Percentiles rank a stretch among this genome's conserved stretches.
Conservation (phyloP, 1,140 invertebrate genomes). For the Holcopasites calliopsidis region DNA sequence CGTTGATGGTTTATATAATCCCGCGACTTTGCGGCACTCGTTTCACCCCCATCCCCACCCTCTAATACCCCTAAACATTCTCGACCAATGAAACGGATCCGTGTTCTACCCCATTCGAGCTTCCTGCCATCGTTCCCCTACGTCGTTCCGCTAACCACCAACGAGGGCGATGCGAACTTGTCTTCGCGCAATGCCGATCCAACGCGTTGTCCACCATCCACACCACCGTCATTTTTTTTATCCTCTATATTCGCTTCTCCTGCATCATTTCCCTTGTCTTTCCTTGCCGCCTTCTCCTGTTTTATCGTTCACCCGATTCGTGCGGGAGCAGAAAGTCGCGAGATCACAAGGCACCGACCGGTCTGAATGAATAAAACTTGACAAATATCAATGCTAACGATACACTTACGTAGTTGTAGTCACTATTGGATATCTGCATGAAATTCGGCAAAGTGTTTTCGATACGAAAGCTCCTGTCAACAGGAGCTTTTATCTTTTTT, state of each 20-base stretch:
- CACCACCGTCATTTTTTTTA: background rate
- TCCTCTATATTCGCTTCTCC: no score
- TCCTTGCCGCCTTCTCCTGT: no score
- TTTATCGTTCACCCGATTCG: constrained; percentile 1
- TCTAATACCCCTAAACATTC: constrained; percentile 37
- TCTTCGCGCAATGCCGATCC: no score
- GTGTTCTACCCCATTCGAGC: constrained; percentile 45
- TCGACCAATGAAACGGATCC: constrained; percentile 59
- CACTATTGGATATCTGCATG: no score
- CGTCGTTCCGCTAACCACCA: constrained; percentile 20
- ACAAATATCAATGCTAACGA: no score
- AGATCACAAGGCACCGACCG: no score
- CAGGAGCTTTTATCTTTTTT: no score
- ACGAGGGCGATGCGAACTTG: constrained; percentile 29
- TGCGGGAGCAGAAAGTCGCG: background rate
- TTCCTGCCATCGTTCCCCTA: constrained; percentile 23
- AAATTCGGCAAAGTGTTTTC: no score
- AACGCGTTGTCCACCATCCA: background rate
- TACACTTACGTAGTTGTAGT: no score
- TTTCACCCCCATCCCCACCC: constrained; percentile 52
- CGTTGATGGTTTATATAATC: constrained; percentile 68
- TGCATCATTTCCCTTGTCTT: no score
- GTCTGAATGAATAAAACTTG: no score
- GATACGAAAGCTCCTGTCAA: no score
- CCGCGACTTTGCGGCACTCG: constrained; percentile 54